Evolutionary conservation across 1,140 invertebrate species (phyloP).

Genomic region (Drosophila chauvacae): DNA sequence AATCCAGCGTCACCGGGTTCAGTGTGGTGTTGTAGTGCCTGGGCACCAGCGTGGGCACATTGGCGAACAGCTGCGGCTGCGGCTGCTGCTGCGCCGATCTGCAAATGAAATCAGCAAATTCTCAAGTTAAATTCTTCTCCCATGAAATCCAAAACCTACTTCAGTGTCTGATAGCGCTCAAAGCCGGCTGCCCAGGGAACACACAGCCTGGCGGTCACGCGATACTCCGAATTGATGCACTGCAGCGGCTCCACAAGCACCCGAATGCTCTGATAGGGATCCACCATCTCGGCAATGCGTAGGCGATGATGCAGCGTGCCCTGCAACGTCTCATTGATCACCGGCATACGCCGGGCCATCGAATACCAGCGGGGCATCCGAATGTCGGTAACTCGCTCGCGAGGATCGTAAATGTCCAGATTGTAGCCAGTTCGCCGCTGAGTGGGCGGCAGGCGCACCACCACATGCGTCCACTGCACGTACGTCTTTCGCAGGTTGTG

Average conservation of each 20-base stretch:
- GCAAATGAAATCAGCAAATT: background rate
- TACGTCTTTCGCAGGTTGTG: conserved; percentile 86
- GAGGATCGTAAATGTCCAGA: conserved; percentile 87
- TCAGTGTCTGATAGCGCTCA: conserved; percentile 87
- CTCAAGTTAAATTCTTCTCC: too few relatives aligned
- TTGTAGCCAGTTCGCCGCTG: conserved; percentile 87
- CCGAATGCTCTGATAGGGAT: conserved; percentile 87
- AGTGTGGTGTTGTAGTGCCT: conserved; percentile 69
- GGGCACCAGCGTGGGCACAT: conserved; percentile 85
- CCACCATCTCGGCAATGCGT: conserved; percentile 85
- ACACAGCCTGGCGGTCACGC: conserved; percentile 87
- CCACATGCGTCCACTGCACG: conserved; percentile 88
- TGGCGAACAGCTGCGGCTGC: conserved; percentile 85
- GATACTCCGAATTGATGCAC: conserved; percentile 85
- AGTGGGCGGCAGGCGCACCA: conserved; percentile 88
- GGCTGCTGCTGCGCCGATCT: conserved; percentile 42
- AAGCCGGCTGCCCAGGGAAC: conserved; percentile 88
- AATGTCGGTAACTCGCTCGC: conserved; percentile 86
- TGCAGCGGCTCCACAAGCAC: conserved; percentile 86
- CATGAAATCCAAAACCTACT: conserved; percentile 79
- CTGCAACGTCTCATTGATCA: conserved; percentile 85
- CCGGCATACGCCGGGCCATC: conserved; percentile 62
- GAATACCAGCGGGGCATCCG: conserved; percentile 85
- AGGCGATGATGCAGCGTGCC: conserved; percentile 86
- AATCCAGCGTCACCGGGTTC: conserved; percentile 84